Base-by-base conservation (phyloP, 2,113 vertebrate species). In the Calidris pygmaea region DNA sequence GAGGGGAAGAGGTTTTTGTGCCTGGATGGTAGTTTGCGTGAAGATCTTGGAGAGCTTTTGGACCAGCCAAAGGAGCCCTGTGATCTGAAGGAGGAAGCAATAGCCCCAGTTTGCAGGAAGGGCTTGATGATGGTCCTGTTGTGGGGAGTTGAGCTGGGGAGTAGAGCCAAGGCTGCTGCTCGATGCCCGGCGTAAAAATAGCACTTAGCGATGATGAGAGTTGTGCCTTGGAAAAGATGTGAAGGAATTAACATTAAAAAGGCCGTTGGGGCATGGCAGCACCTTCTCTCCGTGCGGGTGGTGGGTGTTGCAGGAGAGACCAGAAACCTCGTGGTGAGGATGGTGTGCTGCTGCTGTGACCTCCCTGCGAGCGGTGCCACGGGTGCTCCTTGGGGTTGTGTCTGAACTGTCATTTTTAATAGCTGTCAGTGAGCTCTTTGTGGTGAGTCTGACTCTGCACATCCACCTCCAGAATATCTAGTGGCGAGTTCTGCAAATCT, bases 401-500 rank as follows among this genome's bases (percentile, higher is more conserved):
- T 13, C 53, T 14, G 23, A 60, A 34, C 23, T 1, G 0, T 20
- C 30, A 1, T 6, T 65, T 37, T 13, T 6, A 32, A 2, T 8
- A 27, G 18, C 35, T 6, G 3, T 13, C 41, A 5, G 6, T 4
- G 48, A 50, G 63, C 39, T 35, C 15, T 11, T 48, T 20, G n/a
- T 71, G 47, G 23, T 17, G 47, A 47, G 29, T 15, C 35, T 29
- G 62, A 11, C 55, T 32, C 48, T 37, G 39, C 13, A 9, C 47
- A 4, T 43, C 56, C 19, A 7, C 48, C 3, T 1, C 30, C 65
- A 29, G 48, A 10, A 5, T 53, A 6, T 19, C 26, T 10, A 7
- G 47, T 7, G 45, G 15, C 1, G 17, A 27, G 45, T 32, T 70
- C 70, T 58, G 80, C 35, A 16, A 12, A 50, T 41, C 72, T 48